A percentile compares a stretch with the other conserved stretches of the same genome.
Conservation (phyloP, 2,797 vertebrate genomes). For the Falco columbarius region DNA sequence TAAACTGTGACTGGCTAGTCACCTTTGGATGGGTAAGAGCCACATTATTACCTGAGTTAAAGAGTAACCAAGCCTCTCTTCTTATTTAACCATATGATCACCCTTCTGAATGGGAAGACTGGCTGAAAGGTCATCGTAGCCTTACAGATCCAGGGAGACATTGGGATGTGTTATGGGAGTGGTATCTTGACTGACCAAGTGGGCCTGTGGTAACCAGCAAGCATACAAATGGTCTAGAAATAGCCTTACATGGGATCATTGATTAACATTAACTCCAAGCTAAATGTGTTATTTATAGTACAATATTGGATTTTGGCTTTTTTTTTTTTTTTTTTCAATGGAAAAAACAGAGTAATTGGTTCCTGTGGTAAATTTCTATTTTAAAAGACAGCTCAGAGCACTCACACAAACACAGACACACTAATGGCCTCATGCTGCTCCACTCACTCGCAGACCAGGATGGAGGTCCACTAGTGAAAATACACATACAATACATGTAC, state of each 20-base stretch:
- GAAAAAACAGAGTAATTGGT: neutral
- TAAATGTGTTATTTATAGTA: neutral
- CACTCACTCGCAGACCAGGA: neutral
- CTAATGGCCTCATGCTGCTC: neutral
- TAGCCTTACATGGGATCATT: neutral
- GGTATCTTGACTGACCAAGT: neutral
- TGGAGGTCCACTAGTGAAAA: neutral
- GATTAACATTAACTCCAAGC: neutral
- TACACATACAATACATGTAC: neutral
- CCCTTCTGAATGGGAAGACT: neutral
- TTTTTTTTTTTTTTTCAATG: no score
- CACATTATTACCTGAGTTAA: neutral
- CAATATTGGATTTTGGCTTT: neutral
- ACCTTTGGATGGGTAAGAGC: neutral
- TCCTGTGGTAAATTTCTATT: neutral
- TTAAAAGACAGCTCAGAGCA: neutral
- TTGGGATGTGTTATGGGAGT: rapidly evolving
- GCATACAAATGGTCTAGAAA: neutral
- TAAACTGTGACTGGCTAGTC: neutral
- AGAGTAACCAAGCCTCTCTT: neutral
- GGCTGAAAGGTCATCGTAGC: neutral
- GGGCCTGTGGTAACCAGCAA: neutral
- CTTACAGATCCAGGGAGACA: neutral
- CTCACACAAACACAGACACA: neutral
- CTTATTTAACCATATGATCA: neutral